Evolutionary conservation across 2,888 invertebrate genomes (phyloP).

Genomic region (Tiliacea citrago): DNA sequence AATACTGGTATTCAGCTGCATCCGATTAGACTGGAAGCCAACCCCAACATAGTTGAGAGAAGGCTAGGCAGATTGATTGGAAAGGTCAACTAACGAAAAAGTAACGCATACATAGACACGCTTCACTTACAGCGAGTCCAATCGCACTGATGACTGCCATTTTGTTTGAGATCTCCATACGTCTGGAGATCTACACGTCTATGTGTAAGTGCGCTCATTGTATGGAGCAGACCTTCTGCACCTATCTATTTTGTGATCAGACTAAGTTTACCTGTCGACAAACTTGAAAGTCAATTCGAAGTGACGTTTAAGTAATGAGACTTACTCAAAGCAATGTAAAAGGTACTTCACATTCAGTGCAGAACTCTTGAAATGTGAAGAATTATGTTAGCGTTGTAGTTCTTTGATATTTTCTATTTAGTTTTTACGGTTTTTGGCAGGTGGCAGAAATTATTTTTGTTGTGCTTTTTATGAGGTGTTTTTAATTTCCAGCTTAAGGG

Average conservation of each 20-base stretch:
- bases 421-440: not conserved
- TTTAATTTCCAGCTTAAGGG: rapidly evolving
- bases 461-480: not conserved
- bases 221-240: not conserved
- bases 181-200: too few relatives aligned
- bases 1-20: too few relatives aligned
- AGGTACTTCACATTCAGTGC: constrained; percentile 37
- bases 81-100: not conserved
- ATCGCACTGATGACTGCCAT: not conserved
- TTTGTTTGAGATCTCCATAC: not conserved
- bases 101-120: too few relatives aligned
- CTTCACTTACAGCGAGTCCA: not conserved
- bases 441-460: not conserved
- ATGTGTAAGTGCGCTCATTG: too few relatives aligned
- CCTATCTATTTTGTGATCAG: not conserved
- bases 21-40: too few relatives aligned
- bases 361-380: constrained; percentile 2
- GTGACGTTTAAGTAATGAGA: constrained; percentile 54
- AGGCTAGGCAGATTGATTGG: too few relatives aligned
- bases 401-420: constrained; percentile 6
- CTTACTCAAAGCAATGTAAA: constrained; percentile 40
- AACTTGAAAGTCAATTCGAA: constrained; percentile 54
- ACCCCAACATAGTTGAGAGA: too few relatives aligned
- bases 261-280: constrained; percentile 49
- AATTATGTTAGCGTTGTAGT: not conserved